Evolutionary conservation across 2,888 invertebrate genomes (phyloP).

Genomic region (Neocrepidodera transversa): DNA sequence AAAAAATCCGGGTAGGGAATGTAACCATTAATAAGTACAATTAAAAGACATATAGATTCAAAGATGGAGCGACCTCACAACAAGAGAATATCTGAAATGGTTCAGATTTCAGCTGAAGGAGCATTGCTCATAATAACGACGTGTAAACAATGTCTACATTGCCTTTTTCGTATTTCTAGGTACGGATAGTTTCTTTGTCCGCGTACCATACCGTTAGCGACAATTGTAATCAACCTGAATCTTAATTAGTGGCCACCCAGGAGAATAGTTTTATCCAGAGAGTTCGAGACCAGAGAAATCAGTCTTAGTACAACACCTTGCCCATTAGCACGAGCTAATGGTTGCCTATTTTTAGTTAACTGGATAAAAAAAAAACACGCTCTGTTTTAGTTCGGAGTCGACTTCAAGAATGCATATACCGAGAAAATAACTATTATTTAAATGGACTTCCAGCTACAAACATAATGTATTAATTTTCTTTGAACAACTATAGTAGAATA

Average conservation of each 20-base stretch:
- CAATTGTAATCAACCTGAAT: conserved; percentile 63
- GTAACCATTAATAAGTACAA: conserved; percentile 53
- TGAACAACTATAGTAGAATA: background rate
- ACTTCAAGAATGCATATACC: conserved; percentile 21
- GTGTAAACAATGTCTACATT: conserved; percentile 57
- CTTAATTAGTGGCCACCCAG: conserved; percentile 64
- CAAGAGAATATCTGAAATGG: conserved; percentile 59
- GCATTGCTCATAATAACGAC: conserved; percentile 59
- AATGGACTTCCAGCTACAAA: background rate
- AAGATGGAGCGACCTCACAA: conserved; percentile 58
- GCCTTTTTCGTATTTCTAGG: conserved; percentile 60
- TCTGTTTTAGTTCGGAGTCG: conserved; percentile 31
- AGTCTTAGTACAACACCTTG: conserved; percentile 57
- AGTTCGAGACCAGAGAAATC: conserved; percentile 54
- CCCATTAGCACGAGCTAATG: conserved; percentile 61
- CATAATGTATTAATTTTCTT: conserved; percentile 1
- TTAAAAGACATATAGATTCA: conserved; percentile 53
- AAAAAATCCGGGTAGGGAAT: conserved; percentile 52
- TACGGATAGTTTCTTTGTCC: conserved; percentile 59
- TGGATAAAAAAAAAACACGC: conserved; percentile 39
- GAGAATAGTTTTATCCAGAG: conserved; percentile 58
- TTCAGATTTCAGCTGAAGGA: conserved; percentile 59
- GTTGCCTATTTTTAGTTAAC: conserved; percentile 56
- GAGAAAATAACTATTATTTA: conserved; percentile 17
- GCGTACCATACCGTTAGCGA: conserved; percentile 62